Evolutionary conservation across 2,888 invertebrate species (phyloP), one percentile per base, ranked within the genome.

Genomic region (Plebejus melissa): DNA sequence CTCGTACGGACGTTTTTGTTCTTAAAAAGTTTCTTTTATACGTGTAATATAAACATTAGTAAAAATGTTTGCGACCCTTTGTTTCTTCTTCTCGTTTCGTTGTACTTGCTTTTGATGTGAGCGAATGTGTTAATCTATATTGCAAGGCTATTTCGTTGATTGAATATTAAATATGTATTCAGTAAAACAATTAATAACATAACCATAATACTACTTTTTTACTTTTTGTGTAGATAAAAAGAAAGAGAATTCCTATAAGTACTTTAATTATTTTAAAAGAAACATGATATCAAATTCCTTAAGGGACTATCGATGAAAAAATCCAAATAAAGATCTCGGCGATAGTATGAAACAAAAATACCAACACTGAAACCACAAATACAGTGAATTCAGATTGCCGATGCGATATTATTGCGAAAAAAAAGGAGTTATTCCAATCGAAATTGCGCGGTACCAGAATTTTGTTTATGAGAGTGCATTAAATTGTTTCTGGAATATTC

Each of bases 11-110:
- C 46, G 72, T 72, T 72, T 72, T 50, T 46, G 46, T 50, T 54
- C 50, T 54, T 54, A 71, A 71, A 50, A 46, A 46, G 50, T 71
- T 72, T 72, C 72, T 16, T 54, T 54, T 72, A 71, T 65, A 65
- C 65, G 65, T 65, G 65, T 65, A 65, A 65, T 65, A 65, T 71
- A 46, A 22, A 46, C 11, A 71, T 71, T 71, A 46, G 71, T 22
- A 71, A 41, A 70, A 46, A 46, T 65, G 36, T 16, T 65, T 36
- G 65, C 13, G 65, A 36, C 28, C 65, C 32, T 65, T 65, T 65
- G 65, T 65, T 65, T 6, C 32, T 65, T 65, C 32, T 65, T 65
- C 65, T 32, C 32, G 11, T 65, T 4, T 65, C 6, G 32, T 5
- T 13, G 13, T 32, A 65, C 16, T 65, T 65, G 13, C 36, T 65